A percentile compares a stretch with the other conserved stretches of the same genome.
These are phyloP conservation scores for Passer domesticus DNA, from an alignment of 2,113 vertebrate genomes.

Conservation along the genomic window DNA sequence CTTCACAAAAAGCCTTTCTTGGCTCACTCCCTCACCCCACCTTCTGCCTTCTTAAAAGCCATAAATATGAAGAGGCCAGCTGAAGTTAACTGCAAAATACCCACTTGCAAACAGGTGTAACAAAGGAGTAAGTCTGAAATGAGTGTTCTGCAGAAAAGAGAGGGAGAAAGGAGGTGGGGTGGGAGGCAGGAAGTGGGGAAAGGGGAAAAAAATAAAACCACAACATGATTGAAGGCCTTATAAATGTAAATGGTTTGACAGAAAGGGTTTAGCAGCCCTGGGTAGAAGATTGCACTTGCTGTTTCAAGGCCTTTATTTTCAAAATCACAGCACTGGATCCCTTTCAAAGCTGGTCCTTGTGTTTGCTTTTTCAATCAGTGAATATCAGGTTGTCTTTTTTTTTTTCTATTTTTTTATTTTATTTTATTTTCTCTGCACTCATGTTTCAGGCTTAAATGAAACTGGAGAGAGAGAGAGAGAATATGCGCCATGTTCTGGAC, in stretches of 20 bases:
- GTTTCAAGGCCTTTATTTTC: conserved; percentile 61
- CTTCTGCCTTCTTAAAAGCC: conserved; percentile 24
- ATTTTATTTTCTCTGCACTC: background rate
- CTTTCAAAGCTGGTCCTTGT: conserved; percentile 40
- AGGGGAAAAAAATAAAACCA: background rate
- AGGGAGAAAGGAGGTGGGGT: background rate
- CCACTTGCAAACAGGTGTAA: conserved; percentile 50
- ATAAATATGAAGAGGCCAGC: conserved; percentile 32
- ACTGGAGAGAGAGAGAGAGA: background rate
- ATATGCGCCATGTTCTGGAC: background rate
- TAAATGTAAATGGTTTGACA: conserved; percentile 67
- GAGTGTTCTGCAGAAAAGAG: background rate
- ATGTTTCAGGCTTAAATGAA: conserved; percentile 52
- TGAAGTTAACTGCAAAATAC: conserved; percentile 53
- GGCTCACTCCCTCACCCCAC: background rate
- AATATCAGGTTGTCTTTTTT: conserved; percentile 26
- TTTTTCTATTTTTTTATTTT: background rate
- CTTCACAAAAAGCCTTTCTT: background rate
- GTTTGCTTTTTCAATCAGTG: conserved; percentile 65
- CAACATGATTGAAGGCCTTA: conserved; percentile 50
- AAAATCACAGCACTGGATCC: conserved; percentile 11
- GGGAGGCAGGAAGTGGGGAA: background rate
- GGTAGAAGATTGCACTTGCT: conserved; percentile 60
- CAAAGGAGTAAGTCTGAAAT: conserved; percentile 21
- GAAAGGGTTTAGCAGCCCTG: conserved; percentile 49